Percentiles rank a stretch among this genome's conserved stretches.
phyloP scores from a whole-genome alignment of 2,797 vertebrate species.

The Anguilla anguilla region DNA sequence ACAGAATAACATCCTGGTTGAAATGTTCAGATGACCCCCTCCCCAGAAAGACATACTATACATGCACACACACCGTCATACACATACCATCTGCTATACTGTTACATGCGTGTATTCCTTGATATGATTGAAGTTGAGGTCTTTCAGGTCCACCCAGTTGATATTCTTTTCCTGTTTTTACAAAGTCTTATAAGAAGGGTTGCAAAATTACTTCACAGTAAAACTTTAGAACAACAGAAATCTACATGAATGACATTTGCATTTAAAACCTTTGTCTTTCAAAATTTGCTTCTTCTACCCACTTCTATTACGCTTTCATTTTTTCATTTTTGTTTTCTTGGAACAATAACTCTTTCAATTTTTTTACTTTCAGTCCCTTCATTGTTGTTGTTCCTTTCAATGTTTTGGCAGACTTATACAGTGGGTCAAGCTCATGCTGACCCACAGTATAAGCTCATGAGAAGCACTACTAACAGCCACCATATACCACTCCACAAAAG shows the following conservation, averaged over 20 bases:
- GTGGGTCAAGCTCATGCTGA: neutral
- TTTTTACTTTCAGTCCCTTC: neutral
- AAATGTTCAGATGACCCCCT: neutral
- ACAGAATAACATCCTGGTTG: neutral
- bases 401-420: neutral
- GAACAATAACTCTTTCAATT: neutral
- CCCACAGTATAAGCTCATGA: neutral
- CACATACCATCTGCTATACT: neutral
- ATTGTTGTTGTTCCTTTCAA: neutral
- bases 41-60: neutral
- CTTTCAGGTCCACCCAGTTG: neutral
- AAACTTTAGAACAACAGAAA: neutral
- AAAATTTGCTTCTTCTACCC: neutral
- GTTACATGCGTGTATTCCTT: neutral
- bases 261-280: neutral
- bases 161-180: neutral
- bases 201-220: neutral
- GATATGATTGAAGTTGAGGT: neutral
- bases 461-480: neutral
- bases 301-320: neutral
- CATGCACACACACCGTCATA: neutral
- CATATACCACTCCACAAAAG: neutral
- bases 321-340: neutral
- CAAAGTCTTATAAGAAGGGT: neutral
- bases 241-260: neutral